Evolutionary conservation across 2,797 vertebrate genomes (phyloP).

Genomic region (Todus mexicanus): DNA sequence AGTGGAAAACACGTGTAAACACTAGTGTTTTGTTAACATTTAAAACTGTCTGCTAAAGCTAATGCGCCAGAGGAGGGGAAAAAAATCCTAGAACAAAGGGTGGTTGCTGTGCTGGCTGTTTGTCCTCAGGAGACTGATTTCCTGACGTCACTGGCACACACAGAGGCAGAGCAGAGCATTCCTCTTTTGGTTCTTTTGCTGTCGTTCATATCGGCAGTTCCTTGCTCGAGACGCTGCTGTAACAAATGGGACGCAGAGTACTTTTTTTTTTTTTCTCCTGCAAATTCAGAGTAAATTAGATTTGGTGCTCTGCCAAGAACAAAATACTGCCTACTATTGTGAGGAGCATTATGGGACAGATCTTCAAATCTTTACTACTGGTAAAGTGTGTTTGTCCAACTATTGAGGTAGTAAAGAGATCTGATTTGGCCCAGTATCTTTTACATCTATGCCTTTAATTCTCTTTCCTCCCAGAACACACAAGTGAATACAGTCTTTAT

Average conservation of each 20-base stretch:
- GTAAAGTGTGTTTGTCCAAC: conserved; percentile 20
- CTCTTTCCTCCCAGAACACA: not conserved
- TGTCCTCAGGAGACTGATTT: conserved; percentile 16
- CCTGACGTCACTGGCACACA: not conserved
- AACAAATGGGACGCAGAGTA: not conserved
- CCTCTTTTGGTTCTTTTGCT: not conserved
- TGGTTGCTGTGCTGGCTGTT: conserved; percentile 22
- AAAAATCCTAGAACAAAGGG: conserved; percentile 15
- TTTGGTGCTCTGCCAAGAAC: conserved; percentile 6
- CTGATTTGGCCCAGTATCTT: conserved; percentile 9
- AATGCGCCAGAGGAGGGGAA: not conserved
- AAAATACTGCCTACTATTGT: conserved; percentile 17
- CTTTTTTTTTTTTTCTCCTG: not conserved
- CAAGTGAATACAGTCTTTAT: not conserved
- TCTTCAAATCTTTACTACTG: conserved; percentile 25
- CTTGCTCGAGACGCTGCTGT: not conserved
- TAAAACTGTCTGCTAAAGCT: not conserved
- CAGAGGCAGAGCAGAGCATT: not conserved
- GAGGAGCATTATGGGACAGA: conserved; percentile 6
- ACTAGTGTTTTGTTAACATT: not conserved
- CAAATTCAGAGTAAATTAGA: conserved; percentile 53
- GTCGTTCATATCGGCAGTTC: not conserved
- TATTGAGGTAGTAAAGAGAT: conserved; percentile 18
- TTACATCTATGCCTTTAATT: not conserved
- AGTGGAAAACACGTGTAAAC: not conserved